Evolutionary conservation across 2,113 vertebrate genomes (phyloP).

Genomic region (Boleophthalmus pectinirostris): DNA sequence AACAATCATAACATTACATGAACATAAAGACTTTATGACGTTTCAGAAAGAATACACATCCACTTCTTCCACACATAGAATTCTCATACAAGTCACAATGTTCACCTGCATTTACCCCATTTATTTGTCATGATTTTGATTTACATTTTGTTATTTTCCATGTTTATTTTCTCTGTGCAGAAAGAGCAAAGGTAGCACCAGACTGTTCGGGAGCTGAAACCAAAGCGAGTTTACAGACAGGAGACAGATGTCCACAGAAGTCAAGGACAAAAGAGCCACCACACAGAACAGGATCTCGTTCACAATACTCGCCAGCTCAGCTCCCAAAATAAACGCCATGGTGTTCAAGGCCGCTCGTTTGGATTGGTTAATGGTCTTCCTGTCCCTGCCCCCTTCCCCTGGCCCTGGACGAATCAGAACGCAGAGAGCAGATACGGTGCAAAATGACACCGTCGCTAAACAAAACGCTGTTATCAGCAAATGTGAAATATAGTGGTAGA

Average conservation of each 20-base stretch:
- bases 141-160: neutral
- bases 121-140: no score
- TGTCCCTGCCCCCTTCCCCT: conserved; percentile 1
- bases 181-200: neutral
- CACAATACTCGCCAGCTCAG: neutral
- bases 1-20: no score
- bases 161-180: neutral
- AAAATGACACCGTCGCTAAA: neutral
- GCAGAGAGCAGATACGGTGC: neutral
- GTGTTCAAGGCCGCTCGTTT: neutral
- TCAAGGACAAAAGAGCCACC: neutral
- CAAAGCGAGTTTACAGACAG: neutral
- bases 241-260: neutral
- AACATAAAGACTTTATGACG: no score
- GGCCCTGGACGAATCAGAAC: conserved; percentile 25
- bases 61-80: no score
- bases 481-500: neutral
- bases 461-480: neutral
- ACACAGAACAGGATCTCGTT: neutral
- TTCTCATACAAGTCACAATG: no score
- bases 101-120: no score
- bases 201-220: neutral
- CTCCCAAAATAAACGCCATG: neutral
- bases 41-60: no score
- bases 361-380: neutral